These are phyloP conservation scores for Akabosia matsudoensis DNA, from an alignment of 1,140 invertebrate genomes.

Conservation along the genomic window DNA sequence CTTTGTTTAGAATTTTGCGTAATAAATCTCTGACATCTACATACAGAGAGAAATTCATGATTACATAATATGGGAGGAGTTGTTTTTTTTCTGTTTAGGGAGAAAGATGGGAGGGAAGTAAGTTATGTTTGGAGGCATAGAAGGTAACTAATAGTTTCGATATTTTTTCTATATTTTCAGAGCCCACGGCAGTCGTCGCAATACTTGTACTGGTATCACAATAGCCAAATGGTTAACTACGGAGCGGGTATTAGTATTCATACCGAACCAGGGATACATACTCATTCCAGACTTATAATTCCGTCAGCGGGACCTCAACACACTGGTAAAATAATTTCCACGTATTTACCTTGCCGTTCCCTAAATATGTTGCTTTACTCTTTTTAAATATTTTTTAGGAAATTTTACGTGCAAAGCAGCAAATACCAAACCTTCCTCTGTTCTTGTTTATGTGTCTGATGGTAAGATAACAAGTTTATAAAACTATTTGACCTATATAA, in stretches of 20 bases:
- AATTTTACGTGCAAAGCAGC: constrained; percentile 54
- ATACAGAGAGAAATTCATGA: too few relatives aligned
- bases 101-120: too few relatives aligned
- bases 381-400: constrained; percentile 38
- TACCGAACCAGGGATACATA: constrained; percentile 45
- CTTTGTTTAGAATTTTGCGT: too few relatives aligned
- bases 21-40: too few relatives aligned
- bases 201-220: constrained; percentile 50
- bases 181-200: constrained; percentile 40
- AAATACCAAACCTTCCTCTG: constrained; percentile 54
- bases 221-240: constrained; percentile 50
- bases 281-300: constrained; percentile 46
- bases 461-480: constrained; percentile 39
- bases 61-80: too few relatives aligned
- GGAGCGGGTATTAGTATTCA: constrained; percentile 43
- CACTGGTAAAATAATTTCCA: constrained; percentile 29
- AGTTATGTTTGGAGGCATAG: too few relatives aligned
- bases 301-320: constrained; percentile 40
- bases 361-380: not conserved
- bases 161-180: constrained; percentile 30
- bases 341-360: not conserved
- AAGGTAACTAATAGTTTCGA: not conserved
- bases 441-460: constrained; percentile 49
- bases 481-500: too few relatives aligned
- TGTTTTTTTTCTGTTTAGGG: too few relatives aligned